Evolutionary conservation across 2,888 invertebrate species (phyloP).

Genomic region (Escarpia spicata): DNA sequence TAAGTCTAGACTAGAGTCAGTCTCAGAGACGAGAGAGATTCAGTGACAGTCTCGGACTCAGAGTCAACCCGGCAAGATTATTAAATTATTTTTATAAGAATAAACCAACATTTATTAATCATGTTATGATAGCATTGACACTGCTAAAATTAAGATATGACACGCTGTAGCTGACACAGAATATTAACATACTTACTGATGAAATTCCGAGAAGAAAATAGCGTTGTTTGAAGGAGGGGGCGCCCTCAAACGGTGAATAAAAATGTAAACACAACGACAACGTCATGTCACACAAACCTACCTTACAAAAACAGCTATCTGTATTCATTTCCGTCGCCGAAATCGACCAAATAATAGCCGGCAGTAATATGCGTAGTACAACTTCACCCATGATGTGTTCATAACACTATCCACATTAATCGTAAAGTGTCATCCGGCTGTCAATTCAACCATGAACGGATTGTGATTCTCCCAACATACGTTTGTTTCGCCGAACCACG

Average conservation of each 20-base stretch:
- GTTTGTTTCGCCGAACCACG: slow-evolving; percentile 16
- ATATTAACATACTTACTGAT: too few relatives aligned
- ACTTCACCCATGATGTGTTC: slow-evolving; percentile 5
- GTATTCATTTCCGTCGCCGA: slow-evolving; percentile 3
- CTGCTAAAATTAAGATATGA: too few relatives aligned
- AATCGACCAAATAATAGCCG: not conserved
- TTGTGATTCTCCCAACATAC: not conserved
- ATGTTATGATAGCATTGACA: too few relatives aligned
- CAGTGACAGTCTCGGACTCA: too few relatives aligned
- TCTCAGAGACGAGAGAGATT: too few relatives aligned
- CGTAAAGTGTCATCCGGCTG: not conserved
- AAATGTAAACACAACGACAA: not conserved
- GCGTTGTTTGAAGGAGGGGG: not conserved
- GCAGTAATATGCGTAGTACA: not conserved
- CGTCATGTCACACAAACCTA: slow-evolving; percentile 6
- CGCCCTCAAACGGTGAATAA: not conserved
- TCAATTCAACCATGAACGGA: not conserved
- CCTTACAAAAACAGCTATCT: slow-evolving; percentile 2
- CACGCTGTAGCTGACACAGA: too few relatives aligned
- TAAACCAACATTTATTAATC: too few relatives aligned
- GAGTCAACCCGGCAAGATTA: too few relatives aligned
- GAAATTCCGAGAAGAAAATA: not conserved
- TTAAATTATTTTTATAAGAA: too few relatives aligned
- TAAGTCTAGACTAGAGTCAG: too few relatives aligned
- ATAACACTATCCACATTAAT: slow-evolving; percentile 8